These are phyloP conservation scores for Rhinoderma darwinii DNA, from an alignment of 2,113 vertebrate species.

Conservation along the genomic window DNA sequence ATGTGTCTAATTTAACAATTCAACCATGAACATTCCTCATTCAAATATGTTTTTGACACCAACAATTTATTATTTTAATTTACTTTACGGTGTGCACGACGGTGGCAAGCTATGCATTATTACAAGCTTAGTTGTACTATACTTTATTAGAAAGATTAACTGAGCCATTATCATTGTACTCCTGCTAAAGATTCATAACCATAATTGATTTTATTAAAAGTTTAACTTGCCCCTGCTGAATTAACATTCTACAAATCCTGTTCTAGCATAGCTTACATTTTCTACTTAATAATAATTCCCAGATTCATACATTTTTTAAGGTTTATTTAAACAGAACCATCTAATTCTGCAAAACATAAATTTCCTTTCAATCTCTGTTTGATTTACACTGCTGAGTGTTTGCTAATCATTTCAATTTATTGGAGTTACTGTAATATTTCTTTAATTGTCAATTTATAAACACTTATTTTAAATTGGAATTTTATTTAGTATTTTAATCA, in stretches of 20 bases:
- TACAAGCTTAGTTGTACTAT: conserved; percentile 38
- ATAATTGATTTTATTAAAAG: conserved; percentile 54
- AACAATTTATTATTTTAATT: conserved; percentile 38
- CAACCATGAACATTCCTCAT: conserved; percentile 6
- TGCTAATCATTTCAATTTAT: conserved; percentile 38
- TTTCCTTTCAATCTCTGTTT: conserved; percentile 26
- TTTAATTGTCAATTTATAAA: conserved; percentile 51
- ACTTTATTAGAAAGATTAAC: conserved; percentile 54
- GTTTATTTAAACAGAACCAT: conserved; percentile 48
- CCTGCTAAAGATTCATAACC: conserved; percentile 45
- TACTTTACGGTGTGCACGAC: not conserved
- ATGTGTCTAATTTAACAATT: conserved; percentile 9
- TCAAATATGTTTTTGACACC: conserved; percentile 29
- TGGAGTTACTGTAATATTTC: conserved; percentile 16
- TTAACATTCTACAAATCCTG: conserved; percentile 34
- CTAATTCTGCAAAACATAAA: conserved; percentile 39
- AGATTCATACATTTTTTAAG: conserved; percentile 55
- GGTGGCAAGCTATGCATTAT: conserved; percentile 29
- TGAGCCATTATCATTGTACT: conserved; percentile 48
- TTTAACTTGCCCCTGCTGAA: conserved; percentile 52
- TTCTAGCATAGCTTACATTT: conserved; percentile 27
- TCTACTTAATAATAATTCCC: conserved; percentile 47
- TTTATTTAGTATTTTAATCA: conserved; percentile 42
- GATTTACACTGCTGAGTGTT: conserved; percentile 39
- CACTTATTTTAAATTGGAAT: conserved; percentile 9